A percentile compares a stretch with the other conserved stretches of the same genome.
Evolutionary conservation across 2,888 invertebrate species (phyloP).

Genomic region (Calephelis perditalis): DNA sequence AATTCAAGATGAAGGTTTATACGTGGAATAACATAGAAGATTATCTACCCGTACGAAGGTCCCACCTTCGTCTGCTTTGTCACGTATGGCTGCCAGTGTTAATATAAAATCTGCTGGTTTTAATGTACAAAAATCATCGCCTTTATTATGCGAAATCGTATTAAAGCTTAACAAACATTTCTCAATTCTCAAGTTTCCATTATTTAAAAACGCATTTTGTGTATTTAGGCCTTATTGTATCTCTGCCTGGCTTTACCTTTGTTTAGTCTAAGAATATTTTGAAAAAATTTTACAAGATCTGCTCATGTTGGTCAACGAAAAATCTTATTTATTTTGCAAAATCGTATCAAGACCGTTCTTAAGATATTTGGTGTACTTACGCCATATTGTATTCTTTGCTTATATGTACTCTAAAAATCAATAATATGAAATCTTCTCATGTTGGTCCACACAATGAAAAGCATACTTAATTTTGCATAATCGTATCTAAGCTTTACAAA

Average conservation of each 20-base stretch:
- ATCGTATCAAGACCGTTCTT: slow-evolving; percentile 10
- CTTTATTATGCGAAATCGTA: slow-evolving; percentile 4
- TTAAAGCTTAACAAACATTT: slow-evolving; percentile 12
- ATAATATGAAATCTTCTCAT: too few relatives aligned
- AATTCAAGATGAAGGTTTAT: too few relatives aligned
- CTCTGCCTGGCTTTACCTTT: too few relatives aligned
- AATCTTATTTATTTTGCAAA: slow-evolving; percentile 1
- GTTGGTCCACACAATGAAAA: background rate
- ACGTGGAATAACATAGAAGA: too few relatives aligned
- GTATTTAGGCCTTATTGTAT: too few relatives aligned
- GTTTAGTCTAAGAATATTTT: too few relatives aligned
- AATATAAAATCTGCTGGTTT: too few relatives aligned
- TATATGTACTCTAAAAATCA: too few relatives aligned
- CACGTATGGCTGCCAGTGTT: too few relatives aligned
- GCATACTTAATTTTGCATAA: background rate
- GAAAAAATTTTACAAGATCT: background rate
- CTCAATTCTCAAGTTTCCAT: slow-evolving; percentile 14
- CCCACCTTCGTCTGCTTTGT: too few relatives aligned
- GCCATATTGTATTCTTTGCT: too few relatives aligned
- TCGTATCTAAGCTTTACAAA: slow-evolving; percentile 4
- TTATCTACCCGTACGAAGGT: too few relatives aligned
- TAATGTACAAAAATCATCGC: background rate
- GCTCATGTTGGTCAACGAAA: background rate
- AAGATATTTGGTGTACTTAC: background rate
- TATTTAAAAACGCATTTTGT: slow-evolving; percentile 11